Evolutionary conservation across 2,113 vertebrate species (phyloP).

Genomic region (Vulpes ferrilata): DNA sequence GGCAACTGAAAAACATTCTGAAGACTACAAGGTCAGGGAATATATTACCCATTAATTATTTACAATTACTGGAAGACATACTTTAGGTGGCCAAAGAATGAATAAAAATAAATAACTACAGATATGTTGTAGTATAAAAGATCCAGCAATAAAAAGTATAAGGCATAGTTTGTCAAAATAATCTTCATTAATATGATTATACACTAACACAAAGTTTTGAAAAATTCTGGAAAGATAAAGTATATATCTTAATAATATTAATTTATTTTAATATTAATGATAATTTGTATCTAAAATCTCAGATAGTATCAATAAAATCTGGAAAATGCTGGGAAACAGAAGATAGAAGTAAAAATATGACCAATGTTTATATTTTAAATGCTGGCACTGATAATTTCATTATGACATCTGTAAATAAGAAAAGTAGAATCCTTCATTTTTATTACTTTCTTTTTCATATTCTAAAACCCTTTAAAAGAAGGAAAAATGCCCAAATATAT

Average conservation of each 20-base stretch:
- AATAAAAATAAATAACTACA: slow-evolving; percentile 4
- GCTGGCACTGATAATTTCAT: not conserved
- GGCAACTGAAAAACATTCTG: not conserved
- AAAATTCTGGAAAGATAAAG: not conserved
- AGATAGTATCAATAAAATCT: not conserved
- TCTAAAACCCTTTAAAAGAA: not conserved
- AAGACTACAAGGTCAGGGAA: not conserved
- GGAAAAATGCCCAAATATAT: not conserved
- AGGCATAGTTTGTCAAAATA: not conserved
- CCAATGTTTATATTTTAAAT: not conserved
- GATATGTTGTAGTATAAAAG: not conserved
- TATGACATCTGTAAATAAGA: not conserved
- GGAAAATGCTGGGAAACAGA: not conserved
- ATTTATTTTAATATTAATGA: slow-evolving; percentile 7
- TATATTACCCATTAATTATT: not conserved
- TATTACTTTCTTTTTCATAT: not conserved
- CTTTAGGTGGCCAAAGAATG: not conserved
- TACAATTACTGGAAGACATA: not conserved
- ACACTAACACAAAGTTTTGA: slow-evolving; percentile 3
- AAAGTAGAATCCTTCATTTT: slow-evolving; percentile 15
- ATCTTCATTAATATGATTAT: not conserved
- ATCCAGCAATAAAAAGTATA: slow-evolving; percentile 4
- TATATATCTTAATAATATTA: not conserved
- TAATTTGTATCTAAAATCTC: not conserved
- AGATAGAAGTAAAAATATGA: not conserved